Conservation (phyloP, 2,113 vertebrate genomes). For the Atherinomorus stipes region DNA sequence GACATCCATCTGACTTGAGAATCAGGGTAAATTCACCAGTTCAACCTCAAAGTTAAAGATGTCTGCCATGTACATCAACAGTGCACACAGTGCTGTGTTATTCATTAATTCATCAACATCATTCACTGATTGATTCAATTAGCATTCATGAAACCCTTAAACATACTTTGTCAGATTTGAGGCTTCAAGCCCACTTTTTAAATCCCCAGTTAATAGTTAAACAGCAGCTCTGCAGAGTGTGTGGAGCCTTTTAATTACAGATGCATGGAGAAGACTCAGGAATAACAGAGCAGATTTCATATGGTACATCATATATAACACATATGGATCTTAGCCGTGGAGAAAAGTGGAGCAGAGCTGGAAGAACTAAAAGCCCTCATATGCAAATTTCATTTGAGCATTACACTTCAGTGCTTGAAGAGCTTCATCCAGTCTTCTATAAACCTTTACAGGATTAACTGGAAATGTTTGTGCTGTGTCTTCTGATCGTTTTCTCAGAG, state of each 20-base stretch:
- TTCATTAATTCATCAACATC: constrained; percentile 2
- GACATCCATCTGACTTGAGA: too few relatives aligned
- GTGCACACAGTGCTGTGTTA: not conserved
- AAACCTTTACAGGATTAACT: constrained; percentile 61
- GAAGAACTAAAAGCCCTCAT: constrained; percentile 15
- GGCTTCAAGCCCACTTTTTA: not conserved
- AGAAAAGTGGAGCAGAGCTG: constrained; percentile 21
- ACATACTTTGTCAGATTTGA: not conserved
- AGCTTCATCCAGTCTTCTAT: constrained; percentile 40
- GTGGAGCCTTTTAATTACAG: constrained; percentile 12
- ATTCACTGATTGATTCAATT: constrained; percentile 11
- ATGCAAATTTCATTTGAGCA: constrained; percentile 60
- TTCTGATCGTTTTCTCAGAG: constrained; percentile 53
- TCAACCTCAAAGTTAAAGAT: too few relatives aligned
- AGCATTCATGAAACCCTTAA: constrained; percentile 19
- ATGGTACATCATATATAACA: constrained; percentile 7
- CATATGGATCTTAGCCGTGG: not conserved
- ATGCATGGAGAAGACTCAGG: constrained; percentile 12
- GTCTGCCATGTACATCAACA: too few relatives aligned
- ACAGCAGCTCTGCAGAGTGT: constrained; percentile 13
- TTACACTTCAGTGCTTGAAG: constrained; percentile 28
- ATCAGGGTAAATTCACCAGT: too few relatives aligned
- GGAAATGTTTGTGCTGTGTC: constrained; percentile 40
- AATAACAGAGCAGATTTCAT: constrained; percentile 32
- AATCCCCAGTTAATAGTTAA: constrained; percentile 1